Evolutionary conservation across 2,113 vertebrate genomes (phyloP).

Genomic region (Psilopogon haemacephalus): DNA sequence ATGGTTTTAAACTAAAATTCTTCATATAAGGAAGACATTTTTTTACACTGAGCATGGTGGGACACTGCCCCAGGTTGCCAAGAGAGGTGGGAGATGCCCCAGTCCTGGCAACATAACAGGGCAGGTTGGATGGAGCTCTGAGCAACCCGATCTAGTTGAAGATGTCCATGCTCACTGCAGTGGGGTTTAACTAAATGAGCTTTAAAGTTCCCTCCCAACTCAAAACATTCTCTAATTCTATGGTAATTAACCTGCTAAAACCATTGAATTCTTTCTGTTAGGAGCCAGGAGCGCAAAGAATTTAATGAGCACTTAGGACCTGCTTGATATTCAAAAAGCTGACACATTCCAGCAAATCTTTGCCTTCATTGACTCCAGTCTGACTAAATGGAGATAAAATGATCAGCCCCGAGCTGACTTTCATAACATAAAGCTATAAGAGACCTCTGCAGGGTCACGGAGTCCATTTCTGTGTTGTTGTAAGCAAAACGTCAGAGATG

Average conservation of each 20-base stretch:
- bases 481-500: conserved; percentile 41
- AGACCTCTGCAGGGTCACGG: neutral
- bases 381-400: neutral
- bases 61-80: neutral
- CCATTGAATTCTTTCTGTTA: neutral
- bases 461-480: conserved; percentile 5
- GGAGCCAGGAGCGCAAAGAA: neutral
- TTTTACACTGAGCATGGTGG: neutral
- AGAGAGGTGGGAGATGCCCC: neutral
- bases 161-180: neutral
- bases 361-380: neutral
- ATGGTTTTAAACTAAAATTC: neutral
- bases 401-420: neutral
- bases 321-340: neutral
- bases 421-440: neutral
- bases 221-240: neutral
- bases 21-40: neutral
- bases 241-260: neutral
- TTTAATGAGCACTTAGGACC: neutral
- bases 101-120: neutral
- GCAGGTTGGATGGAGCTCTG: neutral
- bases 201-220: neutral
- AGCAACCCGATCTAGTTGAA: neutral
- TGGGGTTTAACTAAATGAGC: neutral
- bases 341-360: neutral